Evolutionary conservation across 92 coral and sea anemone species (phyloP).

Genomic region (Umimayanthus kanabou): DNA sequence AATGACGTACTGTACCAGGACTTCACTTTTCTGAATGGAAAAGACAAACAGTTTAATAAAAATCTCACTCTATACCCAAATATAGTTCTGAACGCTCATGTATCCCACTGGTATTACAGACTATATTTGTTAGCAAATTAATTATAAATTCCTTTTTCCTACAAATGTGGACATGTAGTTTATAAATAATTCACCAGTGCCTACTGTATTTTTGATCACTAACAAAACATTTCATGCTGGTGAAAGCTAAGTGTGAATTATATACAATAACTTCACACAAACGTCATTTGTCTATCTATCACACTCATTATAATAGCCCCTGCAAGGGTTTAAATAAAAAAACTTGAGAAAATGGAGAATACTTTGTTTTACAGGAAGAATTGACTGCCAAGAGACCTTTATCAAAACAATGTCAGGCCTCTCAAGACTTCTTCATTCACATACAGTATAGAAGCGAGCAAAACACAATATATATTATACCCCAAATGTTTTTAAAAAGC

Average conservation of each 20-base stretch:
- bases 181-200: background rate
- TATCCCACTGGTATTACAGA: too few relatives aligned
- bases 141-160: background rate
- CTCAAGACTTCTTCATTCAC: background rate
- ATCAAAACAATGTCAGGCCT: background rate
- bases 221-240: background rate
- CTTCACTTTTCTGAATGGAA: too few relatives aligned
- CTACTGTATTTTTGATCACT: background rate
- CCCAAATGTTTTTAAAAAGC: too few relatives aligned
- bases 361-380: background rate
- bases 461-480: too few relatives aligned
- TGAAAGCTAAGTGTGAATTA: background rate
- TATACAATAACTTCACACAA: background rate
- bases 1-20: too few relatives aligned
- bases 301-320: background rate
- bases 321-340: background rate
- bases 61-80: too few relatives aligned
- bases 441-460: too few relatives aligned
- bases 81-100: too few relatives aligned
- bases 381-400: background rate
- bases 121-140: too few relatives aligned
- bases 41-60: too few relatives aligned
- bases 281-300: background rate
- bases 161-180: background rate
- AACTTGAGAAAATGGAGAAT: background rate